Base-by-base conservation (phyloP, 2,888 invertebrate species). In the Lacanobia oleracea region DNA sequence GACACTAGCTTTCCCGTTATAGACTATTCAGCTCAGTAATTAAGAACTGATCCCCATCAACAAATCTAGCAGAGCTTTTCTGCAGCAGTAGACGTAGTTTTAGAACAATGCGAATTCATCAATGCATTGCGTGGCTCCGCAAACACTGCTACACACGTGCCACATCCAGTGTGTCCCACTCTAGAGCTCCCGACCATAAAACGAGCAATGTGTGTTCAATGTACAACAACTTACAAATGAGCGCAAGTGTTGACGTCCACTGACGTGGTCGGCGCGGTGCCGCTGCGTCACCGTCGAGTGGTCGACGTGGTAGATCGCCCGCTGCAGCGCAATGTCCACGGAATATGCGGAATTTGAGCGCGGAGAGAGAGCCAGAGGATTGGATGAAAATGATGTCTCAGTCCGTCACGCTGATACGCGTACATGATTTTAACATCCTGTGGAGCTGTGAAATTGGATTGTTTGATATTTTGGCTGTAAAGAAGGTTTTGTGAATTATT, bases 321-420 rank as follows among this genome's bases (percentile, higher is more conserved):
- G 21, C 51, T 51, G 18, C 72, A 18, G 37, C 16, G 59, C 54
- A 53, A 68, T 43, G 10, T n/a, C 21, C 33, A 27, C 21, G 9
- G 9, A 54, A 69, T 45, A 68, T 64, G 56, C 23, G 72, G 79
- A 66, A 81, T 79, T 68, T 60, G 40, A 68, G 72, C 40, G 40
- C 45, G 21, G 45, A 68, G 56, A 68, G 67, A 74, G 76, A 65
- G 70, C 48, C 37, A 63, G 43, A n/a, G 64, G 60, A 51, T 76
- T 72, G 65, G 72, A 56, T 63, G 72, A 72, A 77, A 72, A 63
- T 60, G 48, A 62, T 57, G 48, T 2, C 23, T 10, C 51, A 50
- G 21, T 45, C n/a, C 48, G 62, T 45, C 81, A 76, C 66, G 81
- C 54, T 77, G 23, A 50, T 5, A 48, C 62, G 48, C 79, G 59